Percentiles rank a stretch among this genome's conserved stretches.
phyloP scores from a whole-genome alignment of 2,888 invertebrate genomes.

The Meteorus colon region DNA sequence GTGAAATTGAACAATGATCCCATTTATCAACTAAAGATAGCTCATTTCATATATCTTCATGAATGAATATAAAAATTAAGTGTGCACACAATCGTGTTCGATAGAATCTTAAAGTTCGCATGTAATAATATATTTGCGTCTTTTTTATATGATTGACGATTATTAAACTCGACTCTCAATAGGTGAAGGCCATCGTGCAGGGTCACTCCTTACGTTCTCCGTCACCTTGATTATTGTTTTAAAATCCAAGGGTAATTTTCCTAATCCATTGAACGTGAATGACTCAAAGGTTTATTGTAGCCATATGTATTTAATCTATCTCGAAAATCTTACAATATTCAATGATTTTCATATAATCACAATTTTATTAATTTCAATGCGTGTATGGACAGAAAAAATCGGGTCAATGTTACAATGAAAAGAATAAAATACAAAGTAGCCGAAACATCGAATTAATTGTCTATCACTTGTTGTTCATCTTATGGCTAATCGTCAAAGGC shows the following conservation, averaged over 20 bases:
- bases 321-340: not conserved
- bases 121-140: too few relatives aligned
- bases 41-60: slow-evolving; percentile 2
- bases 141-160: slow-evolving; percentile 3
- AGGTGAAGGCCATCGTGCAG: slow-evolving; percentile 25
- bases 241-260: slow-evolving; percentile 32
- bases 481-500: not conserved
- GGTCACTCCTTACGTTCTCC: slow-evolving; percentile 3
- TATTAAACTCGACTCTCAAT: slow-evolving; percentile 31
- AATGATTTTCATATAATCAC: slow-evolving; percentile 16
- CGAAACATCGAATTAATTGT: not conserved
- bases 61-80: not conserved
- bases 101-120: not conserved
- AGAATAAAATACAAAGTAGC: slow-evolving; percentile 1
- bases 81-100: not conserved
- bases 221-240: slow-evolving; percentile 33
- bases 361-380: not conserved
- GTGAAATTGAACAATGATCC: not conserved
- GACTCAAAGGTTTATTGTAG: slow-evolving; percentile 26
- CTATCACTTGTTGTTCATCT: not conserved
- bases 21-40: not conserved
- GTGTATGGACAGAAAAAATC: slow-evolving; percentile 11
- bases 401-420: slow-evolving; percentile 28
- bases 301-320: slow-evolving; percentile 3
- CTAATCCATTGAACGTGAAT: slow-evolving; percentile 15